Evolutionary conservation across 2,888 invertebrate species (phyloP).

Genomic region (Platycheirus albimanus): DNA sequence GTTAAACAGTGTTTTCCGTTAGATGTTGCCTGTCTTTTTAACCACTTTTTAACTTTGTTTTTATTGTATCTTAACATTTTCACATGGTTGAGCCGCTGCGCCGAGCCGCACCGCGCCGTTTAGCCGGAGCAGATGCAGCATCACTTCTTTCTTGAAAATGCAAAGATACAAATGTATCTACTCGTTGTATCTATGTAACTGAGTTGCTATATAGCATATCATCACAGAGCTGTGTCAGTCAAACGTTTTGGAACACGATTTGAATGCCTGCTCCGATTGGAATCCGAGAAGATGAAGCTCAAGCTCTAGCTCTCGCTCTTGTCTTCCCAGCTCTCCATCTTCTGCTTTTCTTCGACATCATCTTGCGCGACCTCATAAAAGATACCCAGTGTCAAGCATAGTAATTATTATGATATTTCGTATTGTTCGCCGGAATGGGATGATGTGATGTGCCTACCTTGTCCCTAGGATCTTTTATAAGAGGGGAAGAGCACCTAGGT

Average conservation of each 20-base stretch:
- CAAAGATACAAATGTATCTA: slow-evolving; percentile 57
- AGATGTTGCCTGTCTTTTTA: slow-evolving; percentile 69
- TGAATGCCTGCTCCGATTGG: slow-evolving; percentile 68
- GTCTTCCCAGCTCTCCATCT: not conserved
- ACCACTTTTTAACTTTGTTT: slow-evolving; percentile 63
- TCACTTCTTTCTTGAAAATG: slow-evolving; percentile 18
- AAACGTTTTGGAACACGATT: slow-evolving; percentile 69
- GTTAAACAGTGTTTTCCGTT: slow-evolving; percentile 75
- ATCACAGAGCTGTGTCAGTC: slow-evolving; percentile 56
- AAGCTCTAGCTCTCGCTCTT: slow-evolving; percentile 23
- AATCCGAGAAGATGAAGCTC: slow-evolving; percentile 56
- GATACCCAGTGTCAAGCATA: slow-evolving; percentile 73
- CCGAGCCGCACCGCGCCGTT: not conserved
- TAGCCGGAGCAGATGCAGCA: slow-evolving; percentile 48
- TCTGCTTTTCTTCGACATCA: slow-evolving; percentile 22
- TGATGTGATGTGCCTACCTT: slow-evolving; percentile 23
- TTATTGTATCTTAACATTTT: slow-evolving; percentile 65
- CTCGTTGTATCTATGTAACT: slow-evolving; percentile 32
- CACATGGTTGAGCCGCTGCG: slow-evolving; percentile 55
- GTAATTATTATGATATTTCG: slow-evolving; percentile 75
- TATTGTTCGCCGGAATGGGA: slow-evolving; percentile 62
- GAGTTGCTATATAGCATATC: slow-evolving; percentile 14
- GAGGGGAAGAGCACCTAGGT: not conserved
- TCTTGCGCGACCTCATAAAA: slow-evolving; percentile 73
- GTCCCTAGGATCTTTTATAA: not conserved